Evolutionary conservation across 2,888 invertebrate genomes (phyloP).

Genomic region (Sesia apiformis): DNA sequence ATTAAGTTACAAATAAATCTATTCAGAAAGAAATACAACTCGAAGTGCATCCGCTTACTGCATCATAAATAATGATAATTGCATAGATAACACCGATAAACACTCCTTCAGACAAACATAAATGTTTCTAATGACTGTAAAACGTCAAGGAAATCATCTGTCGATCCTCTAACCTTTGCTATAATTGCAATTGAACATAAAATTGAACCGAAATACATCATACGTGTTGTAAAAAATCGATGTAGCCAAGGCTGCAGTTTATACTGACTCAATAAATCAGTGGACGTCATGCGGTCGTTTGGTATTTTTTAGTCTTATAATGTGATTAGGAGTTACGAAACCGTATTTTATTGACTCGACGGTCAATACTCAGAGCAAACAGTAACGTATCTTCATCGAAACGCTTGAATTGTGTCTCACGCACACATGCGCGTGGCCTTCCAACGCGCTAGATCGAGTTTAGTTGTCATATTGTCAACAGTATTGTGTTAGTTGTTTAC

Average conservation of each 20-base stretch:
- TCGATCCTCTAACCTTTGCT: too few species aligned
- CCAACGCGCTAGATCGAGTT: too few species aligned
- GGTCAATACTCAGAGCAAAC: conserved; percentile 9
- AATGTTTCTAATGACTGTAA: neutral
- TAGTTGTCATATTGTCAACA: too few species aligned
- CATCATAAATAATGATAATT: conserved; percentile 4
- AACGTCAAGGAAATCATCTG: conserved; percentile 1
- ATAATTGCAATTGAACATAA: neutral
- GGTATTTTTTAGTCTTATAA: conserved; percentile 38
- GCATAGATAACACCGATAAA: neutral
- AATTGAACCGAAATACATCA: neutral
- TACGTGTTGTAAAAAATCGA: neutral
- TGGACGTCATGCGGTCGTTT: conserved; percentile 47
- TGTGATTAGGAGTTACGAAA: conserved; percentile 50
- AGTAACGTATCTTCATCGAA: too few species aligned
- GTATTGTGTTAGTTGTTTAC: too few species aligned
- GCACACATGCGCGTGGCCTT: too few species aligned
- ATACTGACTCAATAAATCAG: conserved; percentile 21
- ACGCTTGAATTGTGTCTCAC: too few species aligned
- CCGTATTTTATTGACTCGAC: conserved; percentile 35
- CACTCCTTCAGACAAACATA: neutral
- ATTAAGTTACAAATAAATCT: too few species aligned
- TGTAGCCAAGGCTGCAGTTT: conserved; percentile 7
- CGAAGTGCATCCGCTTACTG: neutral
- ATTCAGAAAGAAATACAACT: neutral